phyloP scores from a whole-genome alignment of 2,888 invertebrate species.

The Lithosia quadra region DNA sequence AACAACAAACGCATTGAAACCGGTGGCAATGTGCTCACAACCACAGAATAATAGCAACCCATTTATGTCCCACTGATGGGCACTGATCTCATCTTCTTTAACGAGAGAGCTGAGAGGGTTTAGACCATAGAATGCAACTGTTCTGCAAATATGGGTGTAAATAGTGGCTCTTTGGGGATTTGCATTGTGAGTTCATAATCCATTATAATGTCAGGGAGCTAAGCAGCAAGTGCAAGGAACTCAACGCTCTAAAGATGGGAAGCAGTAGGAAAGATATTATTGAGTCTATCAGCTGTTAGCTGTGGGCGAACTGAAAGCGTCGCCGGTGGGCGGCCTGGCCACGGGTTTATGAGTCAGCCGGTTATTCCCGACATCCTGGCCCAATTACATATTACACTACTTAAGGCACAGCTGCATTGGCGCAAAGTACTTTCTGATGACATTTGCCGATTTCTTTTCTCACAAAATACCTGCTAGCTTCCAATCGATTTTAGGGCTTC shows the following conservation, averaged over 20 bases:
- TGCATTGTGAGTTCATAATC: too few relatives aligned
- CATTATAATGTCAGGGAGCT: neutral
- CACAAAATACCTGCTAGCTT: too few relatives aligned
- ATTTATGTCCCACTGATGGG: too few relatives aligned
- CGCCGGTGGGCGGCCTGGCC: slow-evolving; percentile 58
- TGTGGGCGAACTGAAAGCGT: slow-evolving; percentile 45
- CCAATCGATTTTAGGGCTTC: neutral
- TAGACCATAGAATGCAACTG: too few relatives aligned
- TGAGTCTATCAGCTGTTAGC: slow-evolving; percentile 50
- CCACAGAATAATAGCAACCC: too few relatives aligned
- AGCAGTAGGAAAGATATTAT: slow-evolving; percentile 26
- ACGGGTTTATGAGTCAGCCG: slow-evolving; percentile 75
- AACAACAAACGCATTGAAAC: neutral
- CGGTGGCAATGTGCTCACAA: neutral
- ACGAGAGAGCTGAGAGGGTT: too few relatives aligned
- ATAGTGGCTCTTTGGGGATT: neutral
- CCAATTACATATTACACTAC: slow-evolving; percentile 68
- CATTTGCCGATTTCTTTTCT: neutral
- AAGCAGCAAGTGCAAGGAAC: slow-evolving; percentile 19
- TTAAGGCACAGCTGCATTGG: slow-evolving; percentile 65
- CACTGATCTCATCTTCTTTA: too few relatives aligned
- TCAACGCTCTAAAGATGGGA: neutral
- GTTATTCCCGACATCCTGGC: slow-evolving; percentile 83
- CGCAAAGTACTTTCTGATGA: slow-evolving; percentile 21
- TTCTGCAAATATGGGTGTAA: neutral